These are phyloP conservation scores for Heterodera filipjevi DNA, from an alignment of 2,888 invertebrate species.

Conservation along the genomic window DNA sequence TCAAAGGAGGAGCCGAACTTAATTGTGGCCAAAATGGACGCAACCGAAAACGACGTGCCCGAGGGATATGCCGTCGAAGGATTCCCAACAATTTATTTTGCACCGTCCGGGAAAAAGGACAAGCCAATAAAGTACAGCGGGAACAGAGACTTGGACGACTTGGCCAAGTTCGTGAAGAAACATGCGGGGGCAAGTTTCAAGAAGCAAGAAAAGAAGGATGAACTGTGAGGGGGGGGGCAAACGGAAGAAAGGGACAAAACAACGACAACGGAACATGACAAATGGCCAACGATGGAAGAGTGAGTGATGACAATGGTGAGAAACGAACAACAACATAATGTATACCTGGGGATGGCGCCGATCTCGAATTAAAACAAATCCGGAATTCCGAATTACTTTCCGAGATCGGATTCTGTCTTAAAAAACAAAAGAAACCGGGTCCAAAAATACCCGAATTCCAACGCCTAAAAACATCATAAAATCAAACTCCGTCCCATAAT, in stretches of 20 bases:
- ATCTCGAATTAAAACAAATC: too few species aligned
- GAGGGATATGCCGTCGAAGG: conserved; percentile 68
- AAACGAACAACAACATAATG: too few species aligned
- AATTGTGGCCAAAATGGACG: conserved; percentile 70
- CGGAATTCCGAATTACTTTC: too few species aligned
- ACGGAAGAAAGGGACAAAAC: neutral
- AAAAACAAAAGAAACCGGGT: too few species aligned
- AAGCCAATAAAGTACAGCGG: conserved; percentile 60
- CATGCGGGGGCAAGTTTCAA: conserved; percentile 62
- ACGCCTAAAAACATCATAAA: too few species aligned
- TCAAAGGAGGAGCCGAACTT: conserved; percentile 57
- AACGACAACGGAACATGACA: neutral
- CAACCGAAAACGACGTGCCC: conserved; percentile 69
- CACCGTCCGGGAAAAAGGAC: conserved; percentile 66
- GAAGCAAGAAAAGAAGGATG: conserved; percentile 46
- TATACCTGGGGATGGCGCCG: too few species aligned
- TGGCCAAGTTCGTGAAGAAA: conserved; percentile 60
- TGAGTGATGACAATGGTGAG: too few species aligned
- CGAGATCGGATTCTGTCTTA: too few species aligned
- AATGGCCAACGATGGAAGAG: neutral
- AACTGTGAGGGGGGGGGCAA: conserved; percentile 43
- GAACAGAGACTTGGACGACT: conserved; percentile 60
- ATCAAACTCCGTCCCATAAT: too few species aligned
- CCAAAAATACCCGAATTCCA: too few species aligned
- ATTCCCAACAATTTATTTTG: conserved; percentile 70